Evolutionary conservation across 2,797 vertebrate species (phyloP).

Genomic region (Hyperoplus immaculatus): DNA sequence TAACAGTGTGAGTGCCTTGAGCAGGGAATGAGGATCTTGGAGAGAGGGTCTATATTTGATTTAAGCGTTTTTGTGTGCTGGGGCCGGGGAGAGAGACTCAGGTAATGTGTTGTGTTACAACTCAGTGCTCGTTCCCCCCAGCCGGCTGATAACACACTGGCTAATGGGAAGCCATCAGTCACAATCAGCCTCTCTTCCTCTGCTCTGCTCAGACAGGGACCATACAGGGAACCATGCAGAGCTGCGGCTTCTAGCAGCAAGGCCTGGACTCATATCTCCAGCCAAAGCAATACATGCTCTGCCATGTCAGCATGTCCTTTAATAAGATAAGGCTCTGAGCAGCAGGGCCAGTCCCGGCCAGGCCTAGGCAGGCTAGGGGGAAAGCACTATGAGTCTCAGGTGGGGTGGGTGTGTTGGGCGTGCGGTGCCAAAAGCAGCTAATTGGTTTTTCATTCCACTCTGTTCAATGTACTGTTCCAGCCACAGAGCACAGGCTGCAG

Average conservation of each 20-base stretch:
- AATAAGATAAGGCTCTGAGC: conserved; percentile 49
- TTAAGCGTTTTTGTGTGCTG: conserved; percentile 86
- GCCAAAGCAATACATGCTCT: conserved; percentile 80
- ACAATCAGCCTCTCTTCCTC: conserved; percentile 91
- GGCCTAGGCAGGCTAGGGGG: conserved; percentile 29
- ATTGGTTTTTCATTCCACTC: conserved; percentile 72
- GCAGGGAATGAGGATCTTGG: conserved; percentile 92
- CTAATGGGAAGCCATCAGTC: conserved; percentile 98
- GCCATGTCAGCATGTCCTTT: conserved; percentile 88
- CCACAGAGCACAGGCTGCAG: conserved; percentile 28
- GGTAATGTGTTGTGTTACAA: conserved; percentile 98
- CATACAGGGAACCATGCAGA: conserved; percentile 91
- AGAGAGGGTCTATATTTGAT: conserved; percentile 96
- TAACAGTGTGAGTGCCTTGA: conserved; percentile 85
- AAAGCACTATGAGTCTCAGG: conserved; percentile 51
- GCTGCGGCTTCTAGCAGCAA: conserved; percentile 79
- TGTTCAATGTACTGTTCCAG: conserved; percentile 51
- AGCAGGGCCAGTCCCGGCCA: conserved; percentile 29
- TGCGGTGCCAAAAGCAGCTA: conserved; percentile 66
- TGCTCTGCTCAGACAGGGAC: conserved; percentile 46
- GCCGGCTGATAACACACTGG: conserved; percentile 73
- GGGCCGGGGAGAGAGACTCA: conserved; percentile 77
- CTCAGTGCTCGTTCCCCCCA: conserved; percentile 92
- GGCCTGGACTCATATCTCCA: conserved; percentile 87
- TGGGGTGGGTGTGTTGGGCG: conserved; percentile 40